phyloP scores from a whole-genome alignment of 2,113 vertebrate genomes.

The Himantopus leucocephalus region DNA sequence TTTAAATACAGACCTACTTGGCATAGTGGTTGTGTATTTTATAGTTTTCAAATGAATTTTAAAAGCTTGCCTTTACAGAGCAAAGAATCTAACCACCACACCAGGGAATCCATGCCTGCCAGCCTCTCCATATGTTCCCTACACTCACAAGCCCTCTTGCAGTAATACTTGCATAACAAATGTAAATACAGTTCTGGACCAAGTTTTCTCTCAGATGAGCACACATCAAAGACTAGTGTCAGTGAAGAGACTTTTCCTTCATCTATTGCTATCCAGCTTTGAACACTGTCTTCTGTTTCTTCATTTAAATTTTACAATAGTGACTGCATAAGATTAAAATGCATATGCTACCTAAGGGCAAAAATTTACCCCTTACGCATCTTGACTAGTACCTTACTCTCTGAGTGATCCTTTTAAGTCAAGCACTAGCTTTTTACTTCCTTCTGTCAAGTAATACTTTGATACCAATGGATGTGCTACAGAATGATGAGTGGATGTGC shows the following conservation, averaged over 20 bases:
- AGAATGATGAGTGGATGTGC: neutral
- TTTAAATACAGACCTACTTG: slow-evolving; percentile 59
- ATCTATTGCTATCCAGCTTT: slow-evolving; percentile 44
- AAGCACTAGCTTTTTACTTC: neutral
- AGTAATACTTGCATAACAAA: slow-evolving; percentile 71
- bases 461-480: neutral
- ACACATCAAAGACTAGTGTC: slow-evolving; percentile 69
- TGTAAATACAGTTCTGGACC: slow-evolving; percentile 68
- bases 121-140: slow-evolving; percentile 73
- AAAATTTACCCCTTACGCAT: neutral
- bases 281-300: slow-evolving; percentile 16
- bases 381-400: neutral
- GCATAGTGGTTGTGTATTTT: slow-evolving; percentile 43
- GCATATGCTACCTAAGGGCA: neutral
- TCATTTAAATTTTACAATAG: slow-evolving; percentile 44
- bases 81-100: slow-evolving; percentile 60
- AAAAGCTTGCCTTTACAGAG: slow-evolving; percentile 64
- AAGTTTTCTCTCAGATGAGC: slow-evolving; percentile 71
- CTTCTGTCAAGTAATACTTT: neutral
- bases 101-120: slow-evolving; percentile 66
- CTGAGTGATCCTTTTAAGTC: neutral
- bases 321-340: slow-evolving; percentile 5
- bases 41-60: slow-evolving; percentile 68
- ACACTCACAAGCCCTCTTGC: slow-evolving; percentile 51
- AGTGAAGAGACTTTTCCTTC: slow-evolving; percentile 59